phyloP scores from a whole-genome alignment of 92 coral and sea anemone genomes.

The Desmophyllum pertusum region DNA sequence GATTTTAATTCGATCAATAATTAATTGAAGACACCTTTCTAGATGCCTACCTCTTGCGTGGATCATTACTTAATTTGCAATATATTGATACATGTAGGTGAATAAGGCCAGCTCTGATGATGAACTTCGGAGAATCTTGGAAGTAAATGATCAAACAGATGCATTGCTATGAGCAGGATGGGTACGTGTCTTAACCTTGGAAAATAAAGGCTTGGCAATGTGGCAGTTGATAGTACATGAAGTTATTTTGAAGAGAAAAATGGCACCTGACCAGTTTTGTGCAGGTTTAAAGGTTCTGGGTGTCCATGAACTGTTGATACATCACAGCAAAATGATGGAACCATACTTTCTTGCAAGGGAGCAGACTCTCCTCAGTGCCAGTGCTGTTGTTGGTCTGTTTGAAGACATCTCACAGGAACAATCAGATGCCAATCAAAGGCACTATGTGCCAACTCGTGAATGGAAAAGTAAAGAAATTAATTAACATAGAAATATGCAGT shows the following conservation, averaged over 20 bases:
- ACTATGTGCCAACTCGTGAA: too few species aligned
- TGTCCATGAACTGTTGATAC: constrained; percentile 16
- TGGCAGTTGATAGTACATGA: constrained; percentile 57
- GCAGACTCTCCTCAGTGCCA: constrained; percentile 10
- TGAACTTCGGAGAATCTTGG: constrained; percentile 18
- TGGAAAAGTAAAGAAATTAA: too few species aligned
- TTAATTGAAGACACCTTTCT: too few species aligned
- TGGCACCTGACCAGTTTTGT: constrained; percentile 47
- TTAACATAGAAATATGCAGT: too few species aligned
- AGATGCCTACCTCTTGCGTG: too few species aligned
- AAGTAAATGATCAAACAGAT: constrained; percentile 17
- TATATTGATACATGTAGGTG: constrained; percentile 25
- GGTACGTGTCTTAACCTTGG: constrained; percentile 35
- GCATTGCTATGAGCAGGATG: constrained; percentile 35
- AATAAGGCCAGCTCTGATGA: constrained; percentile 14
- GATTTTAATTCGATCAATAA: too few species aligned
- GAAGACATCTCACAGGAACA: constrained; percentile 21
- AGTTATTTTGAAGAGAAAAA: constrained; percentile 43
- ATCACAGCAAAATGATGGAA: constrained; percentile 33
- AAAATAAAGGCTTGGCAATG: constrained; percentile 57
- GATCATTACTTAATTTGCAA: constrained; percentile 20
- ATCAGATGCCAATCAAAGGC: too few species aligned
- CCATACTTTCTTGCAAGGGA: constrained; percentile 32
- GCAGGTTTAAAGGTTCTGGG: constrained; percentile 43
- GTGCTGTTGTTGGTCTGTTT: constrained; percentile 20